Base-by-base conservation (phyloP, 2,113 vertebrate species). In the Anhinga rufa region DNA sequence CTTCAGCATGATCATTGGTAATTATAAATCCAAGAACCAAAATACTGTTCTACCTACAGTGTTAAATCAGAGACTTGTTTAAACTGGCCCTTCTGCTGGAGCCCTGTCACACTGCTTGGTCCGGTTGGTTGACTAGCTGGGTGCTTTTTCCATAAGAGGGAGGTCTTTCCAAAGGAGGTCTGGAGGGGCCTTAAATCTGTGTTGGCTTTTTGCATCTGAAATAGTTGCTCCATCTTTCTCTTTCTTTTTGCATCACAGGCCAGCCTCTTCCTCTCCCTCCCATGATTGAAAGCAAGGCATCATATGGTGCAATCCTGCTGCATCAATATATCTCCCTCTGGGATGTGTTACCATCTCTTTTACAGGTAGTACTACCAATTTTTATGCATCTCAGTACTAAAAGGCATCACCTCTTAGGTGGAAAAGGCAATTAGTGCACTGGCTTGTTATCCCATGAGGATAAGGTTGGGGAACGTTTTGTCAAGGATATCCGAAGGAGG, bases 271-370 rank as follows among this genome's bases (percentile, higher is more conserved):
- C 97, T 81, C 89, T 93, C 19, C 97, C 96, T n/a, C 98, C 98
- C 26, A 66, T 89, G 62, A 97, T 97, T 54, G 90, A 93, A 49
- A 97, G 96, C 85, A 98, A 98, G 75, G 96, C 92, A 5, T 87
- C 96, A 0, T 98, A 98, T 1, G 98, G 98, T 14, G 92, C 98
- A 5, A 78, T 98, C 88, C 89, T 80, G 5, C 32, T 98, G 68
- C 96, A 98, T 69, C 98, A 98, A 11, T 98, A 98, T 86, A 86
- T 99, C 93, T 98, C 99, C 5, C 96, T 99, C 72, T 99, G 99
- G 99, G 99, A 99, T 7, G 97, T 97, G 88, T 79, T 99, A 79
- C 96, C 97, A 6, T 95, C 97, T 84, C 87, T 97, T 34, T 82
- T 97, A 38, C 96, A 98, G 97, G 99, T 99, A 96, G 83, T 83